Conservation (phyloP, 2,888 invertebrate species). For the Antheraea yamamai region DNA sequence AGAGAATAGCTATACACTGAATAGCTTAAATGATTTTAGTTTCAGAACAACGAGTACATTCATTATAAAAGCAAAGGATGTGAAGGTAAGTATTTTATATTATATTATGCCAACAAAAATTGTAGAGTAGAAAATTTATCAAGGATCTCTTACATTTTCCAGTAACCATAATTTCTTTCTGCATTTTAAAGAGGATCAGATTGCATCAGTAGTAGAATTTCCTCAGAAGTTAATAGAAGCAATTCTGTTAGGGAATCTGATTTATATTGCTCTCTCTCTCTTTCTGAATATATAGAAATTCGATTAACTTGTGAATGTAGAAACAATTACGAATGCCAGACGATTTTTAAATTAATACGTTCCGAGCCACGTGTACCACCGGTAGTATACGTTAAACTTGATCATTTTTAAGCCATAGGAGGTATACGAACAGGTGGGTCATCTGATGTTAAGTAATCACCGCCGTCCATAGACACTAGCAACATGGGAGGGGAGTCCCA, state of each 20-base stretch:
- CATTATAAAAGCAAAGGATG: conserved; percentile 88
- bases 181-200: not conserved
- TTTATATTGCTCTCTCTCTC: not conserved
- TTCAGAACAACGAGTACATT: conserved; percentile 84
- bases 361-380: too few relatives aligned
- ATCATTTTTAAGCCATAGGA: too few relatives aligned
- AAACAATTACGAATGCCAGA: too few relatives aligned
- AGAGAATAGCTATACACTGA: not conserved
- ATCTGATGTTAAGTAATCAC: too few relatives aligned
- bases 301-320: too few relatives aligned
- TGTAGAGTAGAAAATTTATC: not conserved
- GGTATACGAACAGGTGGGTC: too few relatives aligned
- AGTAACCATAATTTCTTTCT: not conserved
- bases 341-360: too few relatives aligned
- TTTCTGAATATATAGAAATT: not conserved
- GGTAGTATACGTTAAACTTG: too few relatives aligned
- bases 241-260: not conserved
- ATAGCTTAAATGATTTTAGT: conserved; percentile 63
- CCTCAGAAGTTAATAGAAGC: not conserved
- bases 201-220: not conserved
- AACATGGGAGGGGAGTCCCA: too few relatives aligned
- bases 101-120: not conserved
- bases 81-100: conserved; percentile 66
- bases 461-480: too few relatives aligned
- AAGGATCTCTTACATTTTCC: not conserved